Base-by-base conservation (phyloP, 2,113 vertebrate species). In the Coryphaenoides rupestris region DNA sequence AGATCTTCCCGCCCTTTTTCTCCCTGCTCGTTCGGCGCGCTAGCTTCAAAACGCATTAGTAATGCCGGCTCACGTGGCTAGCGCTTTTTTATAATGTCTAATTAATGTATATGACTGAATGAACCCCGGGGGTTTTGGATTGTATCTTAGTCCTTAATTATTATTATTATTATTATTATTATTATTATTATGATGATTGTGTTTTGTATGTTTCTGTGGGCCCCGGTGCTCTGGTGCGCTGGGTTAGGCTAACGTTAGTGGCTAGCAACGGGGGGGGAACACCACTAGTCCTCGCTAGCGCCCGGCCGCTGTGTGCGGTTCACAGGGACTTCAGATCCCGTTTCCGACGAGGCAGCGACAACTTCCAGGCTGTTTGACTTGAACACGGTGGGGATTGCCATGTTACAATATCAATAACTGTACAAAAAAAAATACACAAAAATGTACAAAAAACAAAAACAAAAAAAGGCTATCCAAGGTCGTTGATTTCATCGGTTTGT, bases 41-140 rank as follows among this genome's bases (percentile, higher is more conserved):
- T 62, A 74, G 70, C 62, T 50, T 50, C 6, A 50, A 13, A 45
- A 50, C 13, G 2, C 15, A 6, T 50, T 50, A 50, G 33, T 40
- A 1, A 62, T n/a, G 12, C 57, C 52, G 65, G 26, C 68, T 82
- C 61, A 81, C 64, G 73, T 75, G 57, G 79, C 58, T 78, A 65
- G 9, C 33, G 33, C n/a, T 40, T 75, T 85, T 88, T 81, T 79
- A 73, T 72, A 75, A 66, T 61, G 56, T 72, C 33, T 78, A 77
- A 77, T 84, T n/a, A 74, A 84, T 87, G 79, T 82, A 74, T 87
- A 84, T 82, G 89, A 91, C 89, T 91, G 90, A 90, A 88, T 65
- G 74, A 89, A 83, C 79, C 75, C 75, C 61, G 15, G 62, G 21
- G 73, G 80, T 78, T 79, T 79, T 66, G 73, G 76, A 72, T 80